Evolutionary conservation across 2,113 vertebrate species (phyloP), one percentile per base, ranked within the genome.

Genomic region (Polyodon spathula): DNA sequence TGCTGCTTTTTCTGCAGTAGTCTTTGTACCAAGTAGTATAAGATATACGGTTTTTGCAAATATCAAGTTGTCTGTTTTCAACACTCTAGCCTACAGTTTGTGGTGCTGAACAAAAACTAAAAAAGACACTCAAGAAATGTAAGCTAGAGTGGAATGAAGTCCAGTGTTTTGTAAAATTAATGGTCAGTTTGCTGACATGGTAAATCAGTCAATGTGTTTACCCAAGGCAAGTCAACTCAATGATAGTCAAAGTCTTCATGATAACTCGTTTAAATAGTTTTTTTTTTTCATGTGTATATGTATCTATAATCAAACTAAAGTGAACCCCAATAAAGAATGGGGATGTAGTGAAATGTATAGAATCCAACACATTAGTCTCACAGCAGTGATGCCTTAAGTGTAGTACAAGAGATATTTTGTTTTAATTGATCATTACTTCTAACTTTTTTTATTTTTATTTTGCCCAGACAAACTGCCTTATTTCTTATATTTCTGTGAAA

Each of bases 311-410:
- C 5, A 5, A 10, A 10, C 44, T 46, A 46, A 10, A 46, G 14
- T 27, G 27, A 27, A 27, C 27, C 27, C 27, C 27, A 27, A 1
- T 27, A 27, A 27, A 27, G 27, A 46, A 46, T 14, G 14, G 44
- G 8, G 44, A 46, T 46, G 44, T 46, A 46, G 44, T 46, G 14
- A 46, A 2, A 70, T 39, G 61, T 55, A 43, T 56, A 48, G 53
- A 70, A 66, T 75, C 61, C 59, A 74, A 71, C 70, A 69, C 62
- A 71, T 70, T 50, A 71, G 81, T 10, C 69, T 80, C 70, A 71
- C 74, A 76, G 79, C 72, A 78, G 82, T 78, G 78, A 81, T 83
- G 85, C 86, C 86, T 87, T 86, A 84, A 78, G 73, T 56, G 37
- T 58, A 68, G 52, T 58, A 38, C 11, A 69, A 68, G 40, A 15